Evolutionary conservation across 2,797 vertebrate species (phyloP).

Genomic region (Brotogeris chrysoptera): DNA sequence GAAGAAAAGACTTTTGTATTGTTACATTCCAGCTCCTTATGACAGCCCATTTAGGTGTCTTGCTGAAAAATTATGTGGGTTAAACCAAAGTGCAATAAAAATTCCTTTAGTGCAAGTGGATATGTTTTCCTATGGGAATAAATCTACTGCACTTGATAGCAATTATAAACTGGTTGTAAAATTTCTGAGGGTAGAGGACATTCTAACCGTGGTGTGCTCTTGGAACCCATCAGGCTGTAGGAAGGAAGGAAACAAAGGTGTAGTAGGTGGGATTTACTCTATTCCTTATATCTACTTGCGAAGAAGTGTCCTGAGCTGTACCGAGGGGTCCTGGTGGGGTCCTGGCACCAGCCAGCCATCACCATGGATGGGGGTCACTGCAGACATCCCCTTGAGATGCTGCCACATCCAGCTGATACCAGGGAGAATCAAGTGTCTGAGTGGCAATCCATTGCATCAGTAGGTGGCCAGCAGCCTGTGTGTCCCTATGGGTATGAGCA

Average conservation of each 20-base stretch:
- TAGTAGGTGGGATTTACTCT: background rate
- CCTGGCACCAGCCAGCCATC: background rate
- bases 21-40: background rate
- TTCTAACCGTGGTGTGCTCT: fast-evolving
- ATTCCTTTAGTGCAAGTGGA: background rate
- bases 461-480: fast-evolving
- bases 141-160: background rate
- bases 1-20: background rate
- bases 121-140: background rate
- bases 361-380: fast-evolving
- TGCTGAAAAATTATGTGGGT: background rate
- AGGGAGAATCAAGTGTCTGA: background rate
- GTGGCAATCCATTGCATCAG: background rate
- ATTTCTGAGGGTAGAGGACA: background rate
- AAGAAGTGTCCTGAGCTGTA: background rate
- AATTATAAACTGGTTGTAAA: background rate
- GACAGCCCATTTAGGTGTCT: background rate
- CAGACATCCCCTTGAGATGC: fast-evolving
- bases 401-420: fast-evolving
- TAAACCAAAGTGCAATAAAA: background rate
- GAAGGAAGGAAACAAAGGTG: background rate
- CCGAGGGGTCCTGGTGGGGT: background rate
- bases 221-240: background rate
- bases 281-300: fast-evolving
- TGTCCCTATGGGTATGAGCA: background rate